Percentiles rank a stretch among this genome's conserved stretches.
These are phyloP conservation scores for Norana najaformis DNA, from an alignment of 2,888 invertebrate species.

Conservation along the genomic window DNA sequence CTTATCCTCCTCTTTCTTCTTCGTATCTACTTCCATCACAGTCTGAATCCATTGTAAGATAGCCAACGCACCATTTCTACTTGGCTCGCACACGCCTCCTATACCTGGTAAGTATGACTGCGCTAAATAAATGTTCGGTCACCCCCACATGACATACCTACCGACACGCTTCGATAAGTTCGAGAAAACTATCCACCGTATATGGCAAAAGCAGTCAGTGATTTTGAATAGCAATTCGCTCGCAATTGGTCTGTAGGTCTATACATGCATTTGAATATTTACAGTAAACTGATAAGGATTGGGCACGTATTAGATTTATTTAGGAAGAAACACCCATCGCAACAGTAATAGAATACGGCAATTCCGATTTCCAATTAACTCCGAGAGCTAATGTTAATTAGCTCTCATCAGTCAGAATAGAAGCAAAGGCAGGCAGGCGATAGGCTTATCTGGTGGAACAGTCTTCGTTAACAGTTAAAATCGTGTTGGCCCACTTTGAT, in stretches of 20 bases:
- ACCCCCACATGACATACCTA: neutral
- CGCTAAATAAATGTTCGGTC: neutral
- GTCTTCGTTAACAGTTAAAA: neutral
- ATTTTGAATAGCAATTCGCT: neutral
- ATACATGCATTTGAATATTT: neutral
- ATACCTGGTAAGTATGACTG: conserved; percentile 1
- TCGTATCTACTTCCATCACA: neutral
- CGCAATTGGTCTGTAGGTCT: neutral
- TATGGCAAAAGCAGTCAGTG: neutral
- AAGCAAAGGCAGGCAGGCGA: neutral
- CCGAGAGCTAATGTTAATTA: neutral
- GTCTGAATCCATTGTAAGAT: neutral
- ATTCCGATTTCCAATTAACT: conserved; percentile 13
- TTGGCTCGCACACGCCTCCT: neutral
- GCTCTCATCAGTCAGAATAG: neutral
- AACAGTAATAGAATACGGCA: neutral
- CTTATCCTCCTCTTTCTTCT: neutral
- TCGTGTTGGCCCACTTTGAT: neutral
- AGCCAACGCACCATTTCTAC: neutral
- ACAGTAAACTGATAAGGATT: neutral
- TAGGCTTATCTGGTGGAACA: neutral
- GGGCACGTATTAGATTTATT: neutral
- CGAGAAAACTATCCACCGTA: neutral
- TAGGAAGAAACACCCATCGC: neutral
- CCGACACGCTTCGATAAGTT: neutral